Evolutionary conservation across 2,113 vertebrate genomes (phyloP), one percentile per base, ranked within the genome.

Genomic region (Paramormyrops kingsleyae): DNA sequence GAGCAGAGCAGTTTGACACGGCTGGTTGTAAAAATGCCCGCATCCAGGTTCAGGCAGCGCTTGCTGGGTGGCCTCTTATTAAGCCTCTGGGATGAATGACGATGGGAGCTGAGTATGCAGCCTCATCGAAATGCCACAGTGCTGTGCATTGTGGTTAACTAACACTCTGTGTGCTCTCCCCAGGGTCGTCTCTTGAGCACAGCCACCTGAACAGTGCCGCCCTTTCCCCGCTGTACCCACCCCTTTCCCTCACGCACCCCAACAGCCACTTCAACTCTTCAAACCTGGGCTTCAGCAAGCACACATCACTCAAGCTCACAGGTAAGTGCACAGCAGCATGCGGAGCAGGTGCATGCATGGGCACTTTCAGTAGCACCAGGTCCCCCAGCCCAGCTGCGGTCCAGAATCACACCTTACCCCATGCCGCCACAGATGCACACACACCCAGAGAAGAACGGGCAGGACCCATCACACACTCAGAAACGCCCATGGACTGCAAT

Each of bases 201-300:
- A 96, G 95, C 93, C 95, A 96, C 89, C 91, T 96, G 94, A 96
- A 96, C 93, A 96, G 95, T 1, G 94, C 95, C 35, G 94, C 94
- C 24, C 90, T 95, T 89, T 91, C 96, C 91, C 95, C 94, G 27
- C 91, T 95, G 90, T 94, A 95, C 88, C 95, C 95, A 0, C 93
- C 95, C 87, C 95, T 96, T 95, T 92, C 95, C 35, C 92, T 96
- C 90, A 95, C 95, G 88, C 96, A 96, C 92, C 96, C 96, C 83
- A 95, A 96, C 85, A 96, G 96, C 94, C 96, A 96, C 94, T 92
- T 96, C 27, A 90, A 53, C 59, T 56, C 86, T 47, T 19, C 59
- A 92, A 94, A 95, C 88, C 94, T 95, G 19, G 94, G 93, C 70
- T 96, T 95, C 92, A 96, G 95, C 93, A 96, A 96, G 90, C 96